phyloP scores from a whole-genome alignment of 2,888 invertebrate genomes.

The Xanthia icteritia region DNA sequence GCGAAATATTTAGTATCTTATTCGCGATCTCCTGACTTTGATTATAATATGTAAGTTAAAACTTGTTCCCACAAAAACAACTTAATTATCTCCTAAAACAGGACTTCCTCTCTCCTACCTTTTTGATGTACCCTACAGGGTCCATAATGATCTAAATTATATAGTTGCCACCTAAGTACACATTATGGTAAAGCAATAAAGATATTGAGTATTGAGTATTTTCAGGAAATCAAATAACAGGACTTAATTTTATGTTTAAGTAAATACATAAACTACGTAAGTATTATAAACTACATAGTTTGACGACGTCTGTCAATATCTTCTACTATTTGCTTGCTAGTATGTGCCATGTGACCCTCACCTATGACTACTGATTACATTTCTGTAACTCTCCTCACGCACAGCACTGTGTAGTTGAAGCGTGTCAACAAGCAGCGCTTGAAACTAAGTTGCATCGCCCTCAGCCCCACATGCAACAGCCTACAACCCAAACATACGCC shows the following conservation, averaged over 20 bases:
- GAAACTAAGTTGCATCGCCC: constrained; percentile 37
- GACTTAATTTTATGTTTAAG: background rate
- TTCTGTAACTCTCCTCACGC: background rate
- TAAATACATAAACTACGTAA: background rate
- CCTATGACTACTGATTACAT: background rate
- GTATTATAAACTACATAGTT: background rate
- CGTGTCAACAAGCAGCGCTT: constrained; percentile 26
- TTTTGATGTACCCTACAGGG: too few relatives aligned
- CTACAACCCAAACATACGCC: constrained; percentile 32
- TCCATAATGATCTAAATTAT: too few relatives aligned
- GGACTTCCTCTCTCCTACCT: too few relatives aligned
- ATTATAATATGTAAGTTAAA: too few relatives aligned
- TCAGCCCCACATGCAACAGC: background rate
- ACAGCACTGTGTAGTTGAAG: background rate
- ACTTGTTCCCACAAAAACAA: too few relatives aligned
- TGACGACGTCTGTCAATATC: background rate
- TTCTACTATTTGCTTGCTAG: background rate
- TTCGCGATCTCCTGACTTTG: too few relatives aligned
- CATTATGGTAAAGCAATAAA: too few relatives aligned
- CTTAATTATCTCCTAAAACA: too few relatives aligned
- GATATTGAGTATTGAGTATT: too few relatives aligned
- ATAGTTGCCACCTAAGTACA: too few relatives aligned
- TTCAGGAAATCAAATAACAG: background rate
- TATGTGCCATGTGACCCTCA: background rate
- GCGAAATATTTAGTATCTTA: too few relatives aligned